A percentile compares a stretch with the other conserved stretches of the same genome.
phyloP scores from a whole-genome alignment of 2,888 invertebrate genomes.

The Pyrocoelia pectoralis region DNA sequence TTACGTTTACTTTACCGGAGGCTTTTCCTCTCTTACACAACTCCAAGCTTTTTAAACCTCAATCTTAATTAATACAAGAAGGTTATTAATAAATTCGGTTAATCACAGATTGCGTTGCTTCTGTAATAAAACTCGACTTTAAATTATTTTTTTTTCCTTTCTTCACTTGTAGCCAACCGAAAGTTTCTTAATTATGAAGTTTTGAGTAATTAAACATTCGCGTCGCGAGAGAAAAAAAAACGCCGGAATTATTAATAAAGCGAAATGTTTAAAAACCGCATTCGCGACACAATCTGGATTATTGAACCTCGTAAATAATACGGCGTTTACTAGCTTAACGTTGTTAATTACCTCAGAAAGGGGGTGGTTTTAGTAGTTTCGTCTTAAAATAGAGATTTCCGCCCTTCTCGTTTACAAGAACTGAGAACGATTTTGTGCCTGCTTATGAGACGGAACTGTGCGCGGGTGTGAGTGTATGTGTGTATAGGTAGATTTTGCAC shows the following conservation, averaged over 20 bases:
- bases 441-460: slow-evolving; percentile 9
- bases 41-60: background rate
- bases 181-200: slow-evolving; percentile 12
- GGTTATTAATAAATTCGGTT: slow-evolving; percentile 5
- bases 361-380: slow-evolving; percentile 8
- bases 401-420: slow-evolving; percentile 14
- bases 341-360: slow-evolving; percentile 31
- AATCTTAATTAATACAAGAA: slow-evolving; percentile 8
- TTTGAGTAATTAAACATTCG: slow-evolving; percentile 1
- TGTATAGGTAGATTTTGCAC: slow-evolving; percentile 7
- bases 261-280: slow-evolving; percentile 12
- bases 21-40: background rate
- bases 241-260: slow-evolving; percentile 3
- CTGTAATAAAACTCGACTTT: slow-evolving; percentile 2
- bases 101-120: slow-evolving; percentile 5
- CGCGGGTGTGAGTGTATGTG: background rate
- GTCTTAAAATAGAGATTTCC: slow-evolving; percentile 23
- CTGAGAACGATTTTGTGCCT: slow-evolving; percentile 11
- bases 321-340: slow-evolving; percentile 34
- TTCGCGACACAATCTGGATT: slow-evolving; percentile 29
- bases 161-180: background rate
- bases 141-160: background rate
- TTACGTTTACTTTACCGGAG: background rate
- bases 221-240: background rate
- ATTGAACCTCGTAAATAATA: slow-evolving; percentile 32